These are phyloP conservation scores for Brachionus asplanchnoidis DNA, from an alignment of 1,140 invertebrate species.

Conservation along the genomic window DNA sequence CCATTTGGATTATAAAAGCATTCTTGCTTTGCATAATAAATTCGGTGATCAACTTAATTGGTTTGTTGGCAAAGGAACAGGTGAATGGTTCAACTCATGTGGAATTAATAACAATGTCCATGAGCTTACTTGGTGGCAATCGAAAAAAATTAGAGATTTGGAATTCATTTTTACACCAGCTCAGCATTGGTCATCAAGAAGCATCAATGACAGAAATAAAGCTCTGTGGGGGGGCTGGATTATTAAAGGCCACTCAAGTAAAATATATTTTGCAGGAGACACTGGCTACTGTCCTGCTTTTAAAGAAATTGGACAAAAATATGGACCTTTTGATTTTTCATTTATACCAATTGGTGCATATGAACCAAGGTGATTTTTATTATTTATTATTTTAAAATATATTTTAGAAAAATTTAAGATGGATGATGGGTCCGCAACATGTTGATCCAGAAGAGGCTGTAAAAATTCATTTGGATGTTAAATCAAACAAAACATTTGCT, in stretches of 20 bases:
- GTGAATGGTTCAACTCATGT: constrained; percentile 55
- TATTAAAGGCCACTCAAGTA: constrained; percentile 49
- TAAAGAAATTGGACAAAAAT: constrained; percentile 56
- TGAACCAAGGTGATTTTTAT: constrained; percentile 52
- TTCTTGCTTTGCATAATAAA: constrained; percentile 50
- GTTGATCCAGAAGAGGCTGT: constrained; percentile 60
- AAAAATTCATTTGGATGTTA: constrained; percentile 57
- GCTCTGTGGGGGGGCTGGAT: constrained; percentile 59
- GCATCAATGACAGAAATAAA: constrained; percentile 53
- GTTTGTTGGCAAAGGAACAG: constrained; percentile 57
- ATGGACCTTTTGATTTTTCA: constrained; percentile 58
- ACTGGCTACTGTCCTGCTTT: constrained; percentile 59
- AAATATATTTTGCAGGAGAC: constrained; percentile 59
- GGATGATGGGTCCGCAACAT: constrained; percentile 59
- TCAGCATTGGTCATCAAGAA: constrained; percentile 60
- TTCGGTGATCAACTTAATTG: constrained; percentile 49
- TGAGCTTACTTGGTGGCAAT: constrained; percentile 60
- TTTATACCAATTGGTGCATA: constrained; percentile 61
- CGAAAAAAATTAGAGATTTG: constrained; percentile 47
- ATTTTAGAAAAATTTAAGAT: constrained; percentile 38
- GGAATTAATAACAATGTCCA: constrained; percentile 43
- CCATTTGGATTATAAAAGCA: constrained; percentile 57
- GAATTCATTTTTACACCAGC: constrained; percentile 58
- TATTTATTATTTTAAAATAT: background rate
- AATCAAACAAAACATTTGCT: constrained; percentile 47